Percentiles rank a stretch among this genome's conserved stretches.
Conservation (phyloP, 2,113 vertebrate genomes). For the Otis tarda region DNA sequence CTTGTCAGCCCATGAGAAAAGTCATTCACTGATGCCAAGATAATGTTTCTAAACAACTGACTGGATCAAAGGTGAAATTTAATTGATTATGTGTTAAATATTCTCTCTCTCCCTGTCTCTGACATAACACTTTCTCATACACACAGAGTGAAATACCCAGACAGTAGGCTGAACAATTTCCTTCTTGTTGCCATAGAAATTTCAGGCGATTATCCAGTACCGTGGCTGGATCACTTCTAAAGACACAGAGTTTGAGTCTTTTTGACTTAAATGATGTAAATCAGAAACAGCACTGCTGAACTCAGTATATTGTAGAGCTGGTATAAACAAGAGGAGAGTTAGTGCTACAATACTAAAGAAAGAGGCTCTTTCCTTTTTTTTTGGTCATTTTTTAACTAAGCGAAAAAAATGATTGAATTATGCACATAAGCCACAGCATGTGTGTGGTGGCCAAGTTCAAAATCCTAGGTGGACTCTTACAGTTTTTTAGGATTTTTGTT, state of each 20-base stretch:
- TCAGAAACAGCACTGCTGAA: neutral
- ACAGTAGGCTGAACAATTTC: neutral
- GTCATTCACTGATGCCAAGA: conserved; percentile 36
- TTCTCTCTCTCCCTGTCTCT: conserved; percentile 12
- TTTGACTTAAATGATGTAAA: neutral
- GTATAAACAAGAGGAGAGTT: neutral
- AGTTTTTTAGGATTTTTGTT: neutral
- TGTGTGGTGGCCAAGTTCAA: neutral
- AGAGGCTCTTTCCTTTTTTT: neutral
- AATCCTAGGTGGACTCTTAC: neutral
- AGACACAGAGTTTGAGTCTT: neutral
- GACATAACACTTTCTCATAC: neutral
- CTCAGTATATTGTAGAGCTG: neutral
- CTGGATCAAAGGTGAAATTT: conserved; percentile 68
- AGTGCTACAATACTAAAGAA: neutral
- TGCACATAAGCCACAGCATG: neutral
- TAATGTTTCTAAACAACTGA: conserved; percentile 70
- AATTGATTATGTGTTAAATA: conserved; percentile 70
- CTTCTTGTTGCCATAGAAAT: conserved; percentile 52
- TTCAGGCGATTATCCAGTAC: neutral
- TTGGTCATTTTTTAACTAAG: neutral
- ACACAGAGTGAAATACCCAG: conserved; percentile 14
- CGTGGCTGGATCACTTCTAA: neutral
- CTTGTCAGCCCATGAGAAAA: conserved; percentile 51
- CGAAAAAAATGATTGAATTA: neutral